Evolutionary conservation across 2,113 vertebrate genomes (phyloP).

Genomic region (Chaenogobius annularis): DNA sequence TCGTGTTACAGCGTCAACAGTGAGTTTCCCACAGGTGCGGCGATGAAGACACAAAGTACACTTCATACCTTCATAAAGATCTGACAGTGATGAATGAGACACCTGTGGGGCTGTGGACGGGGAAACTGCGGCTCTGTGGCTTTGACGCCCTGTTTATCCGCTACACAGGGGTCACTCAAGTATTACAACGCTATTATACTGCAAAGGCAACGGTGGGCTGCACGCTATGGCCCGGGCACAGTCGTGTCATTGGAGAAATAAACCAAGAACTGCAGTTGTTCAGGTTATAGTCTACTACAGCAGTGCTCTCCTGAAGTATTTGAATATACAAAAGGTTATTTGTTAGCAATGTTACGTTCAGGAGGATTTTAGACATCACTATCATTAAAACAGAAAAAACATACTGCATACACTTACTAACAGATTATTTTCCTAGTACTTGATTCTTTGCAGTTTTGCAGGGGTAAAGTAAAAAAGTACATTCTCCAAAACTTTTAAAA

Average conservation of each 20-base stretch:
- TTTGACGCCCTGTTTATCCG: neutral
- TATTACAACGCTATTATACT: neutral
- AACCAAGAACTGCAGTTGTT: neutral
- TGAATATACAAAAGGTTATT: too few relatives aligned
- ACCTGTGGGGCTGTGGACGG: constrained; percentile 9
- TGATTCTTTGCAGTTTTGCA: too few relatives aligned
- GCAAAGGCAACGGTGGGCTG: constrained; percentile 1
- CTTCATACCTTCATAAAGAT: neutral
- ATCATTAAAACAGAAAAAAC: too few relatives aligned
- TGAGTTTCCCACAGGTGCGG: constrained; percentile 23
- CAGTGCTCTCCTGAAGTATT: too few relatives aligned
- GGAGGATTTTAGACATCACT: too few relatives aligned
- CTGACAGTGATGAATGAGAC: constrained; percentile 15
- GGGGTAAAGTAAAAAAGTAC: too few relatives aligned
- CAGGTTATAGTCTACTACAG: too few relatives aligned
- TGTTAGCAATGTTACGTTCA: too few relatives aligned
- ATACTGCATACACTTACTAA: too few relatives aligned
- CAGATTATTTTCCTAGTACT: too few relatives aligned
- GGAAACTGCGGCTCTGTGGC: constrained; percentile 23
- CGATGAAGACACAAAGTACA: constrained; percentile 19
- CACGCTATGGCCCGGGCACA: neutral
- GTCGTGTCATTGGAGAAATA: neutral
- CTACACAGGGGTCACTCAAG: neutral
- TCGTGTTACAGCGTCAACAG: constrained; percentile 49
- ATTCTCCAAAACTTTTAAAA: too few relatives aligned